A percentile compares a stretch with the other conserved stretches of the same genome.
phyloP scores from a whole-genome alignment of 1,140 invertebrate species.

The Anadara kagoshimensis region DNA sequence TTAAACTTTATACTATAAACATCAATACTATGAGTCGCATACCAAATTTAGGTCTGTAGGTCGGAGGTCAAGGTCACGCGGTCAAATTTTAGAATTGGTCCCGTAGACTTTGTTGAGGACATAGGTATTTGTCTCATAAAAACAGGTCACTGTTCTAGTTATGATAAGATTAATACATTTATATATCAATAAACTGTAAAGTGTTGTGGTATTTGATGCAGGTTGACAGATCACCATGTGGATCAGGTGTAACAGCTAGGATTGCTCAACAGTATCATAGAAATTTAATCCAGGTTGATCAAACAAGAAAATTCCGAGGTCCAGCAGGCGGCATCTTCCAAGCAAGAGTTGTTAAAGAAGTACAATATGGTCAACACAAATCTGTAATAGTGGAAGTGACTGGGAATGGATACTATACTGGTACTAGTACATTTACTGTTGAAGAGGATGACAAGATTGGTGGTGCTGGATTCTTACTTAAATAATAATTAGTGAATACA shows the following conservation, averaged over 20 bases:
- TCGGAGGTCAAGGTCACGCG: too few species aligned
- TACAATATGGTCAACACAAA: slow-evolving; percentile 25
- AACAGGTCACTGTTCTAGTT: too few species aligned
- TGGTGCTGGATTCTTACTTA: slow-evolving; percentile 53
- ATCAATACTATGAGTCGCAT: too few species aligned
- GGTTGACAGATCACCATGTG: slow-evolving; percentile 68
- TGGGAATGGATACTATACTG: slow-evolving; percentile 62
- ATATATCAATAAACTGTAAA: too few species aligned
- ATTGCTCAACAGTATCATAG: slow-evolving; percentile 61
- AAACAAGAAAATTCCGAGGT: slow-evolving; percentile 53
- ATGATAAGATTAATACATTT: too few species aligned
- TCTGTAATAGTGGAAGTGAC: slow-evolving; percentile 63
- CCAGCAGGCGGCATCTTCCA: slow-evolving; percentile 50
- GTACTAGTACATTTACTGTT: slow-evolving; percentile 49
- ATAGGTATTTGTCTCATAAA: too few species aligned
- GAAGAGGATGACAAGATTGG: slow-evolving; percentile 59
- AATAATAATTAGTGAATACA: too few species aligned
- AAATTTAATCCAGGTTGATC: slow-evolving; percentile 46
- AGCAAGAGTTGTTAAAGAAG: slow-evolving; percentile 38
- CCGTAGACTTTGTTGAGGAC: too few species aligned
- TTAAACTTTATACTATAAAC: too few species aligned
- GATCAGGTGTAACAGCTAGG: slow-evolving; percentile 68
- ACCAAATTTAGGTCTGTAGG: too few species aligned
- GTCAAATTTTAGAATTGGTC: too few species aligned
- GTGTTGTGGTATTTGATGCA: slow-evolving; percentile 24